phyloP scores from a whole-genome alignment of 1,140 invertebrate species.

The Sarcophaga peregrina region DNA sequence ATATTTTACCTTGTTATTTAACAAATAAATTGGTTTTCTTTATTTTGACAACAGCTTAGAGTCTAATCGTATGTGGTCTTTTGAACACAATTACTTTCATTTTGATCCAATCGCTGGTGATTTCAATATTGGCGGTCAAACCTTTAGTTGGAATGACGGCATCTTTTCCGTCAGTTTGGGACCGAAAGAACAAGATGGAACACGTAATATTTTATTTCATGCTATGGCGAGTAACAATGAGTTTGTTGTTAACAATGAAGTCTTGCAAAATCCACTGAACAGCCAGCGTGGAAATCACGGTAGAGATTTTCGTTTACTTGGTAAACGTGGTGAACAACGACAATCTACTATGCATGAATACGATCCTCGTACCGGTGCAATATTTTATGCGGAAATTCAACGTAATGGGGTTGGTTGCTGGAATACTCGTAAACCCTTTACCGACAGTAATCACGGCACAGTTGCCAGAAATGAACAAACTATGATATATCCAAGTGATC shows the following conservation, averaged over 20 bases:
- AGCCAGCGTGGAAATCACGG: conserved; percentile 72
- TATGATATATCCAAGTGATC: conserved; percentile 74
- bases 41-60: conserved; percentile 65
- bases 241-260: conserved; percentile 74
- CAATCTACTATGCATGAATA: conserved; percentile 74
- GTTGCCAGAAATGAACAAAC: conserved; percentile 70
- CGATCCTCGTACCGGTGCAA: conserved; percentile 70
- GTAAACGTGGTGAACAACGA: conserved; percentile 71
- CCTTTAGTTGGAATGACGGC: conserved; percentile 80
- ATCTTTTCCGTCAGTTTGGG: conserved; percentile 77
- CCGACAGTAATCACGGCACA: conserved; percentile 70
- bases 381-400: conserved; percentile 77
- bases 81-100: conserved; percentile 79
- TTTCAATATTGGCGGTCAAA: conserved; percentile 73
- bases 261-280: conserved; percentile 72
- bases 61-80: conserved; percentile 75
- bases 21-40: conserved; percentile 17
- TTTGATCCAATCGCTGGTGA: conserved; percentile 78
- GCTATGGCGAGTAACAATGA: conserved; percentile 74
- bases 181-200: conserved; percentile 68
- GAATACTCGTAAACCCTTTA: conserved; percentile 71
- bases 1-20: background rate
- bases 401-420: conserved; percentile 77
- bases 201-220: conserved; percentile 76
- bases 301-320: conserved; percentile 69